These are phyloP conservation scores for Colinus virginianus DNA, from an alignment of 2,113 vertebrate genomes.

Conservation along the genomic window DNA sequence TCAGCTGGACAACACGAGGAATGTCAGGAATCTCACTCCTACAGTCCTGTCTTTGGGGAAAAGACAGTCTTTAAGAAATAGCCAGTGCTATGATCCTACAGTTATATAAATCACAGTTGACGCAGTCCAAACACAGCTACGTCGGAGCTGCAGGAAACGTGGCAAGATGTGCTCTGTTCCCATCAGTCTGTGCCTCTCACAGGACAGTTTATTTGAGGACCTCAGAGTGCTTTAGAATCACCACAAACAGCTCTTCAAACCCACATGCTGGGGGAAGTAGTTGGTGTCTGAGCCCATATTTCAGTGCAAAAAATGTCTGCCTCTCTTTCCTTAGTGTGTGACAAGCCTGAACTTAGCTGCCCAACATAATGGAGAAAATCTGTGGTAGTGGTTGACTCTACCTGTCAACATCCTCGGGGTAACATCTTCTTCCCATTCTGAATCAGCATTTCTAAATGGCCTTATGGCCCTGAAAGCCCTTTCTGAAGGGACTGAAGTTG, in stretches of 20 bases:
- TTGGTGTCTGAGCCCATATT: neutral
- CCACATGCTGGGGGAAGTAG: neutral
- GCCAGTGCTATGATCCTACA: neutral
- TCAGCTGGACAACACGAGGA: constrained; percentile 35
- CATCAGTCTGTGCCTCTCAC: neutral
- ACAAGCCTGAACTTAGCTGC: neutral
- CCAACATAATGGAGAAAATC: rapidly evolving
- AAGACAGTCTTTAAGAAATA: neutral
- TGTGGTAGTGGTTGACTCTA: neutral
- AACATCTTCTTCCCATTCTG: neutral
- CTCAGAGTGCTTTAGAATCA: neutral
- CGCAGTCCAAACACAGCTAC: neutral
- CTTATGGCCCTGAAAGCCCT: neutral
- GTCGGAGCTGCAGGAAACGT: neutral
- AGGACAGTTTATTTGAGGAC: neutral
- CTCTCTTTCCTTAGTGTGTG: neutral
- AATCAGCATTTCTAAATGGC: neutral
- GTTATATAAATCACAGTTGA: constrained; percentile 6
- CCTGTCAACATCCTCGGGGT: neutral
- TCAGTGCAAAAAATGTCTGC: neutral
- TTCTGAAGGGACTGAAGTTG: neutral
- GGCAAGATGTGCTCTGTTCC: neutral
- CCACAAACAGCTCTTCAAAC: neutral
- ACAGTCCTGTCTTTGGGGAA: neutral
- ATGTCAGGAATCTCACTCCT: constrained; percentile 61